Evolutionary conservation across 1,140 invertebrate species (phyloP).

Genomic region (honey bee (Apis mellifera)): Amel_HAv3.1 CM009938.2:4782501-4783000

Average conservation of each 20-base stretch:
- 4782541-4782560: neutral
- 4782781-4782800: too few species aligned
- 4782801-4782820: neutral
- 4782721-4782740: too few species aligned
- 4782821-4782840: neutral
- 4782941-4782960: constrained; percentile 21
- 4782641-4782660: too few species aligned
- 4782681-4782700: too few species aligned
- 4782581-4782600: neutral
- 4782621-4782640: too few species aligned
- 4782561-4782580: neutral
- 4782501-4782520: neutral
- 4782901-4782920: neutral
- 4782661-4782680: too few species aligned
- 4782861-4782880: constrained; percentile 9
- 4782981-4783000: constrained; percentile 46
- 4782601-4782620: neutral
- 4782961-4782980: constrained; percentile 33
- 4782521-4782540: neutral
- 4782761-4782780: too few species aligned
- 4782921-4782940: constrained; percentile 36
- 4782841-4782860: neutral
- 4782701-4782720: too few species aligned
- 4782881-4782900: neutral
- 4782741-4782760: too few species aligned